Evolutionary conservation across 2,113 vertebrate species (phyloP), one percentile per base, ranked within the genome.

Genomic region (Azemiops feae): DNA sequence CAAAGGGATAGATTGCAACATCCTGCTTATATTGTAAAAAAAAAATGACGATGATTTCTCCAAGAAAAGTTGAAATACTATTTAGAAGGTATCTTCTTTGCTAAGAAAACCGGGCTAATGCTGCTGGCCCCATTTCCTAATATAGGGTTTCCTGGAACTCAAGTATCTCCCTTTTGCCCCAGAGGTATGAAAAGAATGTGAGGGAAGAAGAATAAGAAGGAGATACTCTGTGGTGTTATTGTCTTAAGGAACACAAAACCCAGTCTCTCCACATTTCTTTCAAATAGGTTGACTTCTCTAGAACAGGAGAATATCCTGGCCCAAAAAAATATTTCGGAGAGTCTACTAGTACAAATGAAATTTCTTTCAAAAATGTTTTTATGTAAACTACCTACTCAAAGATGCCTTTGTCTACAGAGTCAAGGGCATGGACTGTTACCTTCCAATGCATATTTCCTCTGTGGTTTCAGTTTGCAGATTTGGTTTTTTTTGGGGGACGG

Each of bases 401-500:
- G 74, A 81, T 81, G 18, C 7, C 34, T 81, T 39, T 43, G 74
- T 81, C 34, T 81, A 43, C 5, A 81, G 2, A 22, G 74, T 43
- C 34, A 81, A 18, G 6, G 34, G 18, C 34, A 22, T 43, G 7
- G 34, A 81, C 20, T 43, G 18, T 81, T 81, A 81, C 74, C 34
- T 81, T 81, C 18, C 7, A 9, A 22, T 43, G 34, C 1, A 34
- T 74, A 18, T 74, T 34, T 74, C 1, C n/a, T 74, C 34, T 74
- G 30, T 7, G 39, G 74, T 18, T 81, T 81, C 74, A 81, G 18
- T 81, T 3, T 81, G 34, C 74, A 81, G 34, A 43, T 43, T 81
- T 81, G 5, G 10, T 9, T 1, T 1, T 27, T 25, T 60, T 1
- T 0, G 1, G 27, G 25, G 0, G 27, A 10, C 4, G 27, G 27